Evolutionary conservation across 2,113 vertebrate genomes (phyloP).

Genomic region (Brachirus orientalis): DNA sequence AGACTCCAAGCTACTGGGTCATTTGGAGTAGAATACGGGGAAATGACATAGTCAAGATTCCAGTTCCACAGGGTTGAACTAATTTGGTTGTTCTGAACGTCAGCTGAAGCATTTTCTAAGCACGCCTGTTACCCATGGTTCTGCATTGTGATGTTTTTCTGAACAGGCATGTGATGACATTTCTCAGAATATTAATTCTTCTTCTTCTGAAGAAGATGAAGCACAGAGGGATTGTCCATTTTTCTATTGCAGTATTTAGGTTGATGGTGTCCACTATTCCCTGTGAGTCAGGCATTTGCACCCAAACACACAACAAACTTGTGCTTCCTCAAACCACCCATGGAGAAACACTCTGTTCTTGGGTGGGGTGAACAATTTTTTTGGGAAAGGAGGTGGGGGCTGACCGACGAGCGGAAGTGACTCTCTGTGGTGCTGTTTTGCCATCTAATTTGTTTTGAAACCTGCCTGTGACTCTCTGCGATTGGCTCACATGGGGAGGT

Average conservation of each 20-base stretch:
- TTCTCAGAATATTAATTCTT: slow-evolving; percentile 46
- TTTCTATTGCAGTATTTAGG: slow-evolving; percentile 54
- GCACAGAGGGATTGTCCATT: slow-evolving; percentile 35
- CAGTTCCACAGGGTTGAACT: slow-evolving; percentile 60
- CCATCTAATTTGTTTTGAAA: slow-evolving; percentile 62
- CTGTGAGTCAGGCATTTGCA: slow-evolving; percentile 52
- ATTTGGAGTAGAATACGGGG: slow-evolving; percentile 55
- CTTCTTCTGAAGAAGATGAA: slow-evolving; percentile 20
- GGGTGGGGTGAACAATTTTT: slow-evolving; percentile 64
- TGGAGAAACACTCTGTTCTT: slow-evolving; percentile 74
- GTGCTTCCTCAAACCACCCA: slow-evolving; percentile 65
- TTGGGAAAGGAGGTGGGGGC: slow-evolving; percentile 29
- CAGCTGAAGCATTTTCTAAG: slow-evolving; percentile 47
- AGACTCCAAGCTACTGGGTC: slow-evolving; percentile 34
- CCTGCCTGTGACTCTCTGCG: slow-evolving; percentile 31
- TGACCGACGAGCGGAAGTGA: slow-evolving; percentile 40
- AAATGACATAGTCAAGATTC: slow-evolving; percentile 54
- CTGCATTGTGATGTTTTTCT: slow-evolving; percentile 3
- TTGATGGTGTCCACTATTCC: slow-evolving; percentile 53
- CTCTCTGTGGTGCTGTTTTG: slow-evolving; percentile 54
- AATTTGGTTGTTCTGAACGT: slow-evolving; percentile 62
- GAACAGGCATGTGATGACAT: slow-evolving; percentile 34
- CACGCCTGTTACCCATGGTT: slow-evolving; percentile 44
- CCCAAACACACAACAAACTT: slow-evolving; percentile 46
- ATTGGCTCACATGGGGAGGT: slow-evolving; percentile 58